These are phyloP conservation scores for Leptogaster cylindrica DNA, from an alignment of 2,888 invertebrate genomes.

Conservation along the genomic window DNA sequence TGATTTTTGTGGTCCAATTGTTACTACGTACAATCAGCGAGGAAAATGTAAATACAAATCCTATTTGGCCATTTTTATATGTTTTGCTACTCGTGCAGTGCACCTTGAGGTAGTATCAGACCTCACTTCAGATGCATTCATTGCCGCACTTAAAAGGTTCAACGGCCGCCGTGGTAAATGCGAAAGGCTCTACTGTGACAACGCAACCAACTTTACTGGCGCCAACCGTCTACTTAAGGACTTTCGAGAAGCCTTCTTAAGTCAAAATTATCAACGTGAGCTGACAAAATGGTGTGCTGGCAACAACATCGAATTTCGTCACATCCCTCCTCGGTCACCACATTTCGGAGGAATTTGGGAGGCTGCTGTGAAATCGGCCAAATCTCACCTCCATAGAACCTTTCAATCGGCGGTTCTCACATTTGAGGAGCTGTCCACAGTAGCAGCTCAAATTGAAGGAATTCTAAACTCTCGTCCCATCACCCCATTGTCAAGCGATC, in stretches of 20 bases:
- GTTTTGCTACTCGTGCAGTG: constrained; percentile 42
- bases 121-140: constrained; percentile 46
- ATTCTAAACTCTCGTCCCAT: constrained; percentile 42
- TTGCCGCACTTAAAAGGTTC: constrained; percentile 47
- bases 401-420: neutral
- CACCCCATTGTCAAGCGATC: constrained; percentile 30
- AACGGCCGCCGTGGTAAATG: constrained; percentile 42
- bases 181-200: constrained; percentile 42
- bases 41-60: constrained; percentile 38
- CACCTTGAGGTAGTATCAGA: constrained; percentile 47
- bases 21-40: constrained; percentile 42
- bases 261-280: neutral
- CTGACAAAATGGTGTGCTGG: neutral
- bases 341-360: constrained; percentile 48
- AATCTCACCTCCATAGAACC: neutral
- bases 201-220: constrained; percentile 48
- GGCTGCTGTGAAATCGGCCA: constrained; percentile 44
- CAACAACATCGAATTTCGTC: neutral
- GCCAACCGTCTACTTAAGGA: neutral
- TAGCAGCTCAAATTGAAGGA: constrained; percentile 38
- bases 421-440: constrained; percentile 41
- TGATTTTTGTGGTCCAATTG: constrained; percentile 47
- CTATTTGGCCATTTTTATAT: constrained; percentile 47
- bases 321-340: neutral
- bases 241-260: neutral